A percentile compares a stretch with the other conserved stretches of the same genome.
phyloP scores from a whole-genome alignment of 2,888 invertebrate genomes.

The Crepidodera aurea region DNA sequence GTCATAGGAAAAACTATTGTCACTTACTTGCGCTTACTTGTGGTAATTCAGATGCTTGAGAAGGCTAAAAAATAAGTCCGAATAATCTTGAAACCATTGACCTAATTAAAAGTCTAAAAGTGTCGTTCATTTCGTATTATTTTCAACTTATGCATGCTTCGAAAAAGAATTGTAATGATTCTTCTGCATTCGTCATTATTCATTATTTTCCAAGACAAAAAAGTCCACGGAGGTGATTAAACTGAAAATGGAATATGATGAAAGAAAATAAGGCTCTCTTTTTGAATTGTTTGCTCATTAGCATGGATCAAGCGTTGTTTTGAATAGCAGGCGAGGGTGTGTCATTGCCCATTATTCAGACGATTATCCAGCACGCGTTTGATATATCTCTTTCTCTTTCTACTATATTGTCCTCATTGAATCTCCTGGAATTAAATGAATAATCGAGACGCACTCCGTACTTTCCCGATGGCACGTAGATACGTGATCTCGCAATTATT shows the following conservation, averaged over 20 bases:
- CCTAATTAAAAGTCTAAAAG: too few species aligned
- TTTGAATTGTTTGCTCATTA: conserved; percentile 44
- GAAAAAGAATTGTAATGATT: too few species aligned
- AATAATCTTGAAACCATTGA: too few species aligned
- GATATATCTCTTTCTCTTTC: conserved; percentile 6
- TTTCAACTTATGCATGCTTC: too few species aligned
- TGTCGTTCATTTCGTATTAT: too few species aligned
- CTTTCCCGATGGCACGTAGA: conserved; percentile 10
- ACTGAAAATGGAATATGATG: conserved; percentile 20
- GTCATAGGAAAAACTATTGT: too few species aligned
- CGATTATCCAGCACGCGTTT: conserved; percentile 36
- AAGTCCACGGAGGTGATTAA: conserved; percentile 20
- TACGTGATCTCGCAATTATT: conserved; percentile 38
- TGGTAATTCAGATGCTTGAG: too few species aligned
- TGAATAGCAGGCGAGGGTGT: conserved; percentile 33
- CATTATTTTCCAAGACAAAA: conserved; percentile 3
- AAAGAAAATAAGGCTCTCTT: conserved; percentile 24
- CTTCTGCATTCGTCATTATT: conserved; percentile 4
- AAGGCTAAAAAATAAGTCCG: too few species aligned
- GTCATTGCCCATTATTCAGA: conserved; percentile 32
- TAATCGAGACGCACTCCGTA: conserved; percentile 23
- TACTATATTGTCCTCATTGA: not conserved
- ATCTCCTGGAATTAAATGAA: conserved; percentile 28
- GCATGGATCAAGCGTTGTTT: conserved; percentile 42
- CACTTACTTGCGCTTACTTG: too few species aligned